Base-by-base conservation (phyloP, 2,888 invertebrate genomes). In the Caenorhabditis sinica region DNA sequence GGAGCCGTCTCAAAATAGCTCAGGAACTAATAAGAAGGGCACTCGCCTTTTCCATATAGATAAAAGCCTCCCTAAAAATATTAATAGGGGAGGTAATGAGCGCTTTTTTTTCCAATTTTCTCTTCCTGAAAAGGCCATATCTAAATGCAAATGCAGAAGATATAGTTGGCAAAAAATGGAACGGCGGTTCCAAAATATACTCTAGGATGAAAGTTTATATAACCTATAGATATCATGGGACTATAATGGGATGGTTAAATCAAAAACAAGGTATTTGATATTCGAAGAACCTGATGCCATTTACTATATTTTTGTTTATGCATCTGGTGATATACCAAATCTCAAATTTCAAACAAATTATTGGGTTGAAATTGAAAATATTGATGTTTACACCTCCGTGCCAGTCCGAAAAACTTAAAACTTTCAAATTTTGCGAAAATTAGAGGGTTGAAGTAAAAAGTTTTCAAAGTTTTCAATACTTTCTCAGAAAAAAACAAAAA, bases 61-160 rank as follows among this genome's bases (percentile, higher is more conserved):
- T 28, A 40, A 33, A 61, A 25, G 53, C 25, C 40, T 63, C 25
- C 8, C 2, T 17, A 9, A 25, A 65, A 65, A 66, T 75, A 43
- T 58, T 66, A 75, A 75, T 66, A 9, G 33, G 58, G 45, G 56
- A 40, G 51, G 33, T 61, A 45, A 33, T 33, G 40, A 75, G 49
- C 15, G 43, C 45, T 51, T 43, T 36, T 51, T 43, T 36, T 43
- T 66, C 17, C 5, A 0, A 53, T 25, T 56, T 56, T 9, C n/a
- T 4, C 11, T 13, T 20, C 6, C 11, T 8, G 20, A 5, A 40
- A 53, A 40, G n/a, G 9, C 23, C 15, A 13, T 56, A 20, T 75
- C 53, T 66, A 66, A 45, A 75, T 66, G 56, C 23, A 66, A 66
- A 75, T 66, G 43, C 0, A 5, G 17, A 13, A 15, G n/a, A 58